Conservation (phyloP, 2,888 invertebrate species). For the Pseudococcus longispinus region DNA sequence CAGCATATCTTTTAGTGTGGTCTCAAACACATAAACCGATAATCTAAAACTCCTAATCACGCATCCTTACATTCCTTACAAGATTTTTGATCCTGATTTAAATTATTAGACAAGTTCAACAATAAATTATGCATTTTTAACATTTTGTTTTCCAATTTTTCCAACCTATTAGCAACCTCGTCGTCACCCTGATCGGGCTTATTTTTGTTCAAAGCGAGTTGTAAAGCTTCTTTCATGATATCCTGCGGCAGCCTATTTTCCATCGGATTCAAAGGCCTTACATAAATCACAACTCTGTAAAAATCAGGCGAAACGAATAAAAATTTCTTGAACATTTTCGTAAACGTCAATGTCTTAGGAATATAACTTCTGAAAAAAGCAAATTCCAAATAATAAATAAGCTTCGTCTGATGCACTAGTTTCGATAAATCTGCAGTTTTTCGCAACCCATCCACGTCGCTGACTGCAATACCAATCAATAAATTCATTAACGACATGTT, state of each 20-base stretch:
- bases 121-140: not conserved
- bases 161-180: not conserved
- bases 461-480: constrained; percentile 84
- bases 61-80: not conserved
- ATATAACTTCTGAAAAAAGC: constrained; percentile 81
- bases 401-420: constrained; percentile 81
- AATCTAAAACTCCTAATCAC: not conserved
- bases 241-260: constrained; percentile 81
- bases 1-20: too few relatives aligned
- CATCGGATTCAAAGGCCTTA: constrained; percentile 82
- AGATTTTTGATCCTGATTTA: too few relatives aligned
- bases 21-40: too few relatives aligned
- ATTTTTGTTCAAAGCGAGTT: constrained; percentile 73
- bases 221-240: constrained; percentile 80
- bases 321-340: constrained; percentile 78
- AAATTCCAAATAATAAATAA: constrained; percentile 83
- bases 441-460: constrained; percentile 83
- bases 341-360: constrained; percentile 69
- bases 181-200: constrained; percentile 60
- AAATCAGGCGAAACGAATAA: constrained; percentile 82
- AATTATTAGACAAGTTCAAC: not conserved
- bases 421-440: constrained; percentile 86
- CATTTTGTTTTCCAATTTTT: not conserved
- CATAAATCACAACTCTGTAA: constrained; percentile 80
- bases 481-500: constrained; percentile 87